These are phyloP conservation scores for Anastrepha obliqua DNA, from an alignment of 1,140 invertebrate genomes.

Conservation along the genomic window DNA sequence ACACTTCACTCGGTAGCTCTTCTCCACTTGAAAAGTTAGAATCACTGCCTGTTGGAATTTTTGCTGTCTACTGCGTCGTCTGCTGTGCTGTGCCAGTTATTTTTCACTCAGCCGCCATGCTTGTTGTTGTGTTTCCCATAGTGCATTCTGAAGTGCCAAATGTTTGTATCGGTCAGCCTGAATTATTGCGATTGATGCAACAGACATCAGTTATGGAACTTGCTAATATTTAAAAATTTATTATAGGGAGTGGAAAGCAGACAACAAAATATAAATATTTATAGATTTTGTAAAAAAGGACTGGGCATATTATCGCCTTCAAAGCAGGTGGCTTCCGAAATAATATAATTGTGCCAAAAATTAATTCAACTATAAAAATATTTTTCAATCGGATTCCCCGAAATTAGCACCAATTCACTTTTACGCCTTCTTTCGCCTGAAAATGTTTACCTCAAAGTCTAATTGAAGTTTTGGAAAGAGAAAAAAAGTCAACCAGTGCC, in stretches of 20 bases:
- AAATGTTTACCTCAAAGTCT: too few relatives aligned
- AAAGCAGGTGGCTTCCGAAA: too few relatives aligned
- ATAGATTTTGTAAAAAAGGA: too few relatives aligned
- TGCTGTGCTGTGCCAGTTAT: neutral
- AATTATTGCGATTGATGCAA: neutral
- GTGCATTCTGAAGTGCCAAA: neutral
- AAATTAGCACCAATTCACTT: too few relatives aligned
- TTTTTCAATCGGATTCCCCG: too few relatives aligned
- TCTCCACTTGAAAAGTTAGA: neutral
- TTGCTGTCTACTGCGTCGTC: neutral
- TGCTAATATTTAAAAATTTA: constrained; percentile 28
- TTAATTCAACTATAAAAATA: too few relatives aligned
- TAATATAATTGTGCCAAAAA: too few relatives aligned
- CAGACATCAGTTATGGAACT: constrained; percentile 11
- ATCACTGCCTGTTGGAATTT: neutral
- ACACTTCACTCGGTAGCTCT: neutral
- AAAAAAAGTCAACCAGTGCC: too few relatives aligned
- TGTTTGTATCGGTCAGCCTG: neutral
- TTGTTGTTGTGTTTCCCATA: neutral
- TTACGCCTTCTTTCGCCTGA: too few relatives aligned
- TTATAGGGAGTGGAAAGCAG: neutral
- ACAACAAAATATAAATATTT: neutral
- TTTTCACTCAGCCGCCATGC: neutral
- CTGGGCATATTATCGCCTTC: too few relatives aligned
- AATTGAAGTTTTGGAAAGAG: too few relatives aligned